Evolutionary conservation across 1,140 invertebrate species (phyloP).

Genomic region (Sarcophaga bullata): DNA sequence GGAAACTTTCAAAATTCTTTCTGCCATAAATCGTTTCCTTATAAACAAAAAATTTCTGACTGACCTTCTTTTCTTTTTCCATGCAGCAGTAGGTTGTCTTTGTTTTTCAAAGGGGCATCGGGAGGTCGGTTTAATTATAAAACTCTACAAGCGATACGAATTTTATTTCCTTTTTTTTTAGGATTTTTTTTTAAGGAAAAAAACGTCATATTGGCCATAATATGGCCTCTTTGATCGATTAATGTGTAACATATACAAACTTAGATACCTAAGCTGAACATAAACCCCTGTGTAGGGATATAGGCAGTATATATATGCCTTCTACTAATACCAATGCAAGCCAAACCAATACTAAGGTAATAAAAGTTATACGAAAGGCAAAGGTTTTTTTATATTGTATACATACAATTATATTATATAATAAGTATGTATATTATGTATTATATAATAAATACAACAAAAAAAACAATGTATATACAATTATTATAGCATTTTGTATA

Average conservation of each 20-base stretch:
- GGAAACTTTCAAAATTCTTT: too few relatives aligned
- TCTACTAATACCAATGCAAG: background rate
- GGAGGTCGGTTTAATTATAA: too few relatives aligned
- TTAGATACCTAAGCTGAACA: too few relatives aligned
- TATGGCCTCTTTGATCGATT: conserved; percentile 32
- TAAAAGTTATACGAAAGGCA: background rate
- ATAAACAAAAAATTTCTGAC: too few relatives aligned
- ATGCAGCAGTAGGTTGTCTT: too few relatives aligned
- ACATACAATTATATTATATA: background rate
- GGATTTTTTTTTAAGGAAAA: background rate
- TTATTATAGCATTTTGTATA: background rate
- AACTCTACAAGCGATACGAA: too few relatives aligned
- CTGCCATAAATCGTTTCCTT: too few relatives aligned
- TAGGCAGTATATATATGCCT: too few relatives aligned
- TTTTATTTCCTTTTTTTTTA: too few relatives aligned
- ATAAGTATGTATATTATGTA: background rate
- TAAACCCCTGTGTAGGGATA: background rate
- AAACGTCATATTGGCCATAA: conserved; percentile 30
- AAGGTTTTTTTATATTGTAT: background rate
- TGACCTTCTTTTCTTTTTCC: too few relatives aligned
- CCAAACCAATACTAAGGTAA: background rate
- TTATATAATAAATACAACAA: background rate
- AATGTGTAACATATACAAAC: background rate
- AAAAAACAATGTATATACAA: too few relatives aligned
- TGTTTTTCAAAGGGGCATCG: too few relatives aligned